Percentiles rank a stretch among this genome's conserved stretches.
Evolutionary conservation across 2,113 vertebrate genomes (phyloP).

Genomic region (Corvus cornix): DNA sequence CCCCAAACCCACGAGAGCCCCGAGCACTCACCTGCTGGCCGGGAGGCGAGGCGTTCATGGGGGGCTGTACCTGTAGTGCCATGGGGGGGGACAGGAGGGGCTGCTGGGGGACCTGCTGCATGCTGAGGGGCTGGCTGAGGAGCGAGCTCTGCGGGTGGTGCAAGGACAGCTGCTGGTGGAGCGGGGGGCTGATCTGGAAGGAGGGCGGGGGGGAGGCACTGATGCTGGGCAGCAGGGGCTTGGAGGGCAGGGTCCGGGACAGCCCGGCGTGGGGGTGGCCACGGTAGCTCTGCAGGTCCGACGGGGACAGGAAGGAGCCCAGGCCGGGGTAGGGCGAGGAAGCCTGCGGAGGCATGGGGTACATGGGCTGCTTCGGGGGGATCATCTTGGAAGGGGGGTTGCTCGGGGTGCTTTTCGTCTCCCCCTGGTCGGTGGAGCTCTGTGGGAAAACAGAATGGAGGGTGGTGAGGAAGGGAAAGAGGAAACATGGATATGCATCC

Average conservation of each 20-base stretch:
- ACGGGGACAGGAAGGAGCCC: conserved; percentile 88
- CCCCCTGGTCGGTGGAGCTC: conserved; percentile 90
- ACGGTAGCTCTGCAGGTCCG: conserved; percentile 93
- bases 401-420: conserved; percentile 84
- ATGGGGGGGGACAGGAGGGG: conserved; percentile 93
- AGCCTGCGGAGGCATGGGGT: conserved; percentile 87
- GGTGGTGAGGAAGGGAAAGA: background rate
- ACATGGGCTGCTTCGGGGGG: conserved; percentile 87
- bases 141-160: conserved; percentile 87
- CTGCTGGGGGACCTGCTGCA: conserved; percentile 95
- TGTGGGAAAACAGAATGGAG: conserved; percentile 44
- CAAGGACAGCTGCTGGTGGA: conserved; percentile 96
- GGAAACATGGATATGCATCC: rapidly evolving
- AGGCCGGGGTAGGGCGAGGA: conserved; percentile 89
- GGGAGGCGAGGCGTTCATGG: conserved; percentile 87
- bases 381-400: conserved; percentile 92
- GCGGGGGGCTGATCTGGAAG: conserved; percentile 94
- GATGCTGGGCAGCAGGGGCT: conserved; percentile 92
- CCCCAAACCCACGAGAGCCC: background rate
- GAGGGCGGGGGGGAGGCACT: conserved; percentile 92
- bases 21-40: conserved; percentile 88
- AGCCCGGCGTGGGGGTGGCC: conserved; percentile 87
- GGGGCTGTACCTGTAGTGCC: conserved; percentile 94
- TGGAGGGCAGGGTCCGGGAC: conserved; percentile 87
- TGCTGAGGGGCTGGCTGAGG: conserved; percentile 92